A percentile compares a stretch with the other conserved stretches of the same genome.
These are phyloP conservation scores for Temnopleurus reevesii DNA, from an alignment of 53 echinoderm and acorn worm species.

Conservation along the genomic window DNA sequence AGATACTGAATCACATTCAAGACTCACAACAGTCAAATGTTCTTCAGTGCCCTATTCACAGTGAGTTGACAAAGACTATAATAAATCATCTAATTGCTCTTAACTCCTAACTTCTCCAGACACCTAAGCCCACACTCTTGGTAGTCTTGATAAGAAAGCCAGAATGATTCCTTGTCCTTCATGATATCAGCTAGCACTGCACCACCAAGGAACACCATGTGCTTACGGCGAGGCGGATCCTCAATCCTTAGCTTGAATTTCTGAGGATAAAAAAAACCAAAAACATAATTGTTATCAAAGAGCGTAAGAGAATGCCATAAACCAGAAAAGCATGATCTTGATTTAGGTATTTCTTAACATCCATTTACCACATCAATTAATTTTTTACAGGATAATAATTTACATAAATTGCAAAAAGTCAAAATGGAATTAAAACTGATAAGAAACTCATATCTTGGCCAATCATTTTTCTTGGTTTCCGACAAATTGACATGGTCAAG, in stretches of 20 bases:
- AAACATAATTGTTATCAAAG: background rate
- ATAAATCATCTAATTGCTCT: constrained; percentile 53
- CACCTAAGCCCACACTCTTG: constrained; percentile 85
- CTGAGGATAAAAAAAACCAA: constrained; percentile 48
- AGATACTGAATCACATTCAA: no score
- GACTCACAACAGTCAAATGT: background rate
- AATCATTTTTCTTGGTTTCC: no score
- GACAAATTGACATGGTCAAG: no score
- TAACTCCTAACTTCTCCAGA: constrained; percentile 89
- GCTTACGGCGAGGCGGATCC: constrained; percentile 99
- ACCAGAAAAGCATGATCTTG: no score
- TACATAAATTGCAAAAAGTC: no score
- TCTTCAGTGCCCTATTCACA: background rate
- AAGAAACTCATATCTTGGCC: no score
- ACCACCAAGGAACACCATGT: constrained; percentile 99
- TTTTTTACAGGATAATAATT: no score
- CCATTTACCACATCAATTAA: no score
- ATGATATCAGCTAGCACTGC: constrained; percentile 99
- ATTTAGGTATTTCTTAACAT: no score
- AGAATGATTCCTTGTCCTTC: constrained; percentile 94
- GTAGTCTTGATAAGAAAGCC: constrained; percentile 89
- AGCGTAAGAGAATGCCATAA: no score
- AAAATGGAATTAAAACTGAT: no score
- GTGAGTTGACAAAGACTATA: background rate
- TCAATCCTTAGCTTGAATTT: constrained; percentile 98